These are phyloP conservation scores for Loriculus beryllinus DNA, from an alignment of 2,797 vertebrate genomes.

Conservation along the genomic window DNA sequence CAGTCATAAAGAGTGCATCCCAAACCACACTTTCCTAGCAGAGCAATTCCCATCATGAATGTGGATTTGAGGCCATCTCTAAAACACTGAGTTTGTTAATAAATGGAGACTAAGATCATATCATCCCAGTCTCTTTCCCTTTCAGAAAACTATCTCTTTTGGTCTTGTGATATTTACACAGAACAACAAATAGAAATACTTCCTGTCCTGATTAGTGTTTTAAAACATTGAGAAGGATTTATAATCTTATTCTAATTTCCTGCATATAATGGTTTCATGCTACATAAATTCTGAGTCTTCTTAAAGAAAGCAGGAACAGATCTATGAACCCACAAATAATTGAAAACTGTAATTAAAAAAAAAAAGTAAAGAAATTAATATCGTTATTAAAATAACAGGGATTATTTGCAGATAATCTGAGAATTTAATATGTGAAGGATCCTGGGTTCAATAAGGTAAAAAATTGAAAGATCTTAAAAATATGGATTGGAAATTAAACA, in stretches of 20 bases:
- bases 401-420: background rate
- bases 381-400: background rate
- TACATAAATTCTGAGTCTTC: background rate
- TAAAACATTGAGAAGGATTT: background rate
- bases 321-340: background rate
- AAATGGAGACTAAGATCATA: background rate
- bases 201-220: background rate
- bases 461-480: background rate
- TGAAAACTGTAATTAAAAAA: background rate
- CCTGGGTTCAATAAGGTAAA: background rate
- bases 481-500: background rate
- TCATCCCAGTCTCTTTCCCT: background rate
- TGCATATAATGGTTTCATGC: background rate
- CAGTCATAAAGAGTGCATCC: background rate
- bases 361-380: background rate
- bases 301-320: background rate
- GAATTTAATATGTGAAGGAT: background rate
- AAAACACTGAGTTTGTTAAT: background rate
- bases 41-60: background rate
- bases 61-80: background rate
- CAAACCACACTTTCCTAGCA: background rate
- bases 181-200: background rate
- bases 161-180: background rate
- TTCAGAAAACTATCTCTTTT: background rate
- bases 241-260: background rate